Conservation (phyloP, 1,140 invertebrate species). For the Campoletis sonorensis region DNA sequence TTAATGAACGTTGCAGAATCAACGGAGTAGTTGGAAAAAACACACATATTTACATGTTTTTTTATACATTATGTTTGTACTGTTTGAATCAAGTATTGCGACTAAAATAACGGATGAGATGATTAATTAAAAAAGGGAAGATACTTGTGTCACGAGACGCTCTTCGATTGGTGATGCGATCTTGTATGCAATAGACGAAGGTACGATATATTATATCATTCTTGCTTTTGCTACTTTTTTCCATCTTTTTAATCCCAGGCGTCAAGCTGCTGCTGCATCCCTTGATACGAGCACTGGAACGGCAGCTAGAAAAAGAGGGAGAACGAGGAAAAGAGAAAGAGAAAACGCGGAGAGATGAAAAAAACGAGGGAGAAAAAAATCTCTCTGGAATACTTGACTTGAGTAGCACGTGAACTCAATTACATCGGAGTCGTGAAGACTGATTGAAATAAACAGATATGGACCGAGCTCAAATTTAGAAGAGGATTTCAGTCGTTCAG, state of each 20-base stretch:
- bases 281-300: not conserved
- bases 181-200: too few relatives aligned
- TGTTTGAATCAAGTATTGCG: not conserved
- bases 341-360: not conserved
- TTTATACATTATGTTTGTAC: not conserved
- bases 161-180: not conserved
- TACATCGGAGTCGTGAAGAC: not conserved
- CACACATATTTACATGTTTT: not conserved
- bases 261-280: too few relatives aligned
- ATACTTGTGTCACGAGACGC: not conserved
- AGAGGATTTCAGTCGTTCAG: not conserved
- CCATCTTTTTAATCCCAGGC: too few relatives aligned
- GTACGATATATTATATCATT: too few relatives aligned
- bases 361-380: not conserved
- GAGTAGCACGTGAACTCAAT: conserved; percentile 13
- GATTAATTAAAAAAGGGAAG: not conserved
- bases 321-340: not conserved
- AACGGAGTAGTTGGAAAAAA: not conserved
- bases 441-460: conserved; percentile 8
- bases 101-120: not conserved
- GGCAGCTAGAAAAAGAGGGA: not conserved
- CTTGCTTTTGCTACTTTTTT: too few relatives aligned
- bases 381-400: not conserved
- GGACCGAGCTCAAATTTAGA: not conserved
- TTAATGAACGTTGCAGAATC: not conserved